These are phyloP conservation scores for Pyrocoelia pectoralis DNA, from an alignment of 2,888 invertebrate genomes.

Conservation along the genomic window DNA sequence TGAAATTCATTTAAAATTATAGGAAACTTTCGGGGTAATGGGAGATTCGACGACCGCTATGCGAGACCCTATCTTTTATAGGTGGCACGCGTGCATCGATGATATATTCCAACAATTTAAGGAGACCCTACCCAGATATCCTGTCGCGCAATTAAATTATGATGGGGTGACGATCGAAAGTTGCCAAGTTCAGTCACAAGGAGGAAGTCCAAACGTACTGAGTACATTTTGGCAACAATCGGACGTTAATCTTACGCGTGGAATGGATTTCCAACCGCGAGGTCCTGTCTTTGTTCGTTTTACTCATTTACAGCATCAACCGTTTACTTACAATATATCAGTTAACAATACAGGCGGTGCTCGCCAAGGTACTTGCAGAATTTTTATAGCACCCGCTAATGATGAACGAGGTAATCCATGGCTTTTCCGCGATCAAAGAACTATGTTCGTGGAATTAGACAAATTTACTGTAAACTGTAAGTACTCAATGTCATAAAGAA, in stretches of 20 bases:
- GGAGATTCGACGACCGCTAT: slow-evolving; percentile 85
- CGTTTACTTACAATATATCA: slow-evolving; percentile 68
- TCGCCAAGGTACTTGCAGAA: slow-evolving; percentile 70
- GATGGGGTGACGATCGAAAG: slow-evolving; percentile 69
- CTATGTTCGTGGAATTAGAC: slow-evolving; percentile 77
- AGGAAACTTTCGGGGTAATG: slow-evolving; percentile 85
- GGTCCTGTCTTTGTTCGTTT: slow-evolving; percentile 77
- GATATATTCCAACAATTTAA: slow-evolving; percentile 81
- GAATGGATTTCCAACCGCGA: slow-evolving; percentile 82
- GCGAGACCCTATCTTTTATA: slow-evolving; percentile 87
- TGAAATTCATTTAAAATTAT: slow-evolving; percentile 33
- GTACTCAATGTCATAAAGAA: slow-evolving; percentile 49
- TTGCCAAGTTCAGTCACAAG: slow-evolving; percentile 63
- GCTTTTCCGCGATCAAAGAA: slow-evolving; percentile 68
- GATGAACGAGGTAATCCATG: slow-evolving; percentile 70
- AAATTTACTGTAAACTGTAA: slow-evolving; percentile 72
- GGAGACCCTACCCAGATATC: slow-evolving; percentile 72
- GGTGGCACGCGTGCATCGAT: slow-evolving; percentile 84
- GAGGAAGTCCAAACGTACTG: slow-evolving; percentile 65
- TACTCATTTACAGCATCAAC: slow-evolving; percentile 80
- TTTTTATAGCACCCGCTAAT: slow-evolving; percentile 73
- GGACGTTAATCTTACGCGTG: slow-evolving; percentile 78
- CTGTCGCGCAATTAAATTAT: slow-evolving; percentile 67
- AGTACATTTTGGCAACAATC: slow-evolving; percentile 83
- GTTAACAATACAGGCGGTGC: slow-evolving; percentile 59